These are phyloP conservation scores for Calameuta pallipes DNA, from an alignment of 2,888 invertebrate genomes.

Conservation along the genomic window DNA sequence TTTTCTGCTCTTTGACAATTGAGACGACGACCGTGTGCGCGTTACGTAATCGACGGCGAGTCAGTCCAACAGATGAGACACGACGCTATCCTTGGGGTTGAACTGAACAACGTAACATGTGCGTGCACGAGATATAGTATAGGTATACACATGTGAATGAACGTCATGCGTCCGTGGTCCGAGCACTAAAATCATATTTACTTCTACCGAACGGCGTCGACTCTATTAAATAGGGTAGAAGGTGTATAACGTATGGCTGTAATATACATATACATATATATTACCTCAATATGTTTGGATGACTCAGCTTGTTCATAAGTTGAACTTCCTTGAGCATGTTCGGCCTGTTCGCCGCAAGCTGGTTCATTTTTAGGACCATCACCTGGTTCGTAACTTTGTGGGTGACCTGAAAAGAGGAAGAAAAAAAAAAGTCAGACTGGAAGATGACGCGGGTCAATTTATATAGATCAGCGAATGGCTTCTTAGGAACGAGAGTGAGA, in stretches of 20 bases:
- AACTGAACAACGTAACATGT: neutral
- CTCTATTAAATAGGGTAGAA: neutral
- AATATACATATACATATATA: neutral
- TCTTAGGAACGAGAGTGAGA: neutral
- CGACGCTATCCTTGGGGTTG: neutral
- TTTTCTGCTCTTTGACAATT: neutral
- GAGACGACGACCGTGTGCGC: neutral
- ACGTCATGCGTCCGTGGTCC: neutral
- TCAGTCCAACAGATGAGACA: neutral
- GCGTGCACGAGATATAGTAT: neutral
- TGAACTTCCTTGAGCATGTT: conserved; percentile 98
- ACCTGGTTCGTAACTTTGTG: conserved; percentile 92
- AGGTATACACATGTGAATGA: neutral
- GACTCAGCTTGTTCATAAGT: conserved; percentile 94
- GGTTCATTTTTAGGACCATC: conserved; percentile 98
- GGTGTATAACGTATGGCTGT: neutral
- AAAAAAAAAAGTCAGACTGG: neutral
- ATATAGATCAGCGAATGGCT: neutral
- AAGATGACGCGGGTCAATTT: neutral
- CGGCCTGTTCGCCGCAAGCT: conserved; percentile 91
- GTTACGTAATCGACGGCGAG: neutral
- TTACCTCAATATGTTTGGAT: conserved; percentile 93
- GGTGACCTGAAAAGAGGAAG: conserved; percentile 79
- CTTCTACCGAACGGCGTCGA: neutral
- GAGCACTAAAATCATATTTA: neutral